Conservation (phyloP, 2,797 vertebrate genomes). For the Balearica regulorum region DNA sequence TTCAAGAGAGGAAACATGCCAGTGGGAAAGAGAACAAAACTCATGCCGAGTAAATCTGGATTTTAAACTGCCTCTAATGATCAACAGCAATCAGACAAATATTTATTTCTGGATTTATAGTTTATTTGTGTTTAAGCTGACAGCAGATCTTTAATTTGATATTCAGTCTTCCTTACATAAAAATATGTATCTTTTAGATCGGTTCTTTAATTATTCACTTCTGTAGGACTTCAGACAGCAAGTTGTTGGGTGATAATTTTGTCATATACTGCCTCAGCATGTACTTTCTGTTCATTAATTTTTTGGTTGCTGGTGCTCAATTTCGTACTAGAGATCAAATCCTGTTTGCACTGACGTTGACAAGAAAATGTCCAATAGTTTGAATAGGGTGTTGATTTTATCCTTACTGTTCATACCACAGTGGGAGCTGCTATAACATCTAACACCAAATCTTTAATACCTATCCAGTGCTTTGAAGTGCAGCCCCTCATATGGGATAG, state of each 20-base stretch:
- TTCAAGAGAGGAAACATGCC: slow-evolving; percentile 35
- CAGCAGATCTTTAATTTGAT: neutral
- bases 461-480: neutral
- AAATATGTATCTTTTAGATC: neutral
- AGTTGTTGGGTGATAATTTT: neutral
- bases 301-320: neutral
- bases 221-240: neutral
- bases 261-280: neutral
- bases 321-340: neutral
- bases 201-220: neutral
- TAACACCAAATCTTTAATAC: neutral
- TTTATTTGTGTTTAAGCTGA: slow-evolving; percentile 15
- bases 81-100: slow-evolving; percentile 31
- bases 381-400: neutral
- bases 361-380: neutral
- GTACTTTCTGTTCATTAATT: neutral
- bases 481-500: neutral
- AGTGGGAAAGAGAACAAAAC: slow-evolving; percentile 51
- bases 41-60: neutral
- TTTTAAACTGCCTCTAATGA: slow-evolving; percentile 34
- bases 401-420: neutral
- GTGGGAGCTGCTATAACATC: neutral
- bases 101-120: slow-evolving; percentile 15
- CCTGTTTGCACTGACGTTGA: neutral
- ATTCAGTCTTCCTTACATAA: neutral